Percentiles rank a stretch among this genome's conserved stretches.
These are phyloP conservation scores for Neuroscelio doddi DNA, from an alignment of 2,888 invertebrate species.

Conservation along the genomic window DNA sequence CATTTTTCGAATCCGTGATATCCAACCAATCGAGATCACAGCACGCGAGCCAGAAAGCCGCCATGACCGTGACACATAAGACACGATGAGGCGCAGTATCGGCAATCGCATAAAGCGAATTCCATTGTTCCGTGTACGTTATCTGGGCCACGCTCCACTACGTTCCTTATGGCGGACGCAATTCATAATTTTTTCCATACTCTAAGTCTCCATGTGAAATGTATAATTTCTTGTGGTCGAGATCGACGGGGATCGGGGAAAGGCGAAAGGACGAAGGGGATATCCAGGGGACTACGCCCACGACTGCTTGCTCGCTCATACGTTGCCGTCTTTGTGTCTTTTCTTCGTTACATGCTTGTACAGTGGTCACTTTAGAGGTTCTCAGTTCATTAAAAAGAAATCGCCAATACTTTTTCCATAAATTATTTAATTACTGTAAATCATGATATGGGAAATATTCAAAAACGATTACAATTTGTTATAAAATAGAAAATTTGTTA, in stretches of 20 bases:
- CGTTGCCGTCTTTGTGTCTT: conserved; percentile 41
- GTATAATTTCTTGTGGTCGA: conserved; percentile 58
- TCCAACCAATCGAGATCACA: conserved; percentile 35
- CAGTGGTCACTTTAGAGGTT: conserved; percentile 32
- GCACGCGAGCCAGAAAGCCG: conserved; percentile 46
- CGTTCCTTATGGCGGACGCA: conserved; percentile 46
- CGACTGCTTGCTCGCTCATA: conserved; percentile 44
- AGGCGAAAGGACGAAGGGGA: conserved; percentile 34
- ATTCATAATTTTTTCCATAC: conserved; percentile 60
- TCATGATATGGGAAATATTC: background rate
- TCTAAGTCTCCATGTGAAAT: conserved; percentile 54
- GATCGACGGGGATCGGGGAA: conserved; percentile 43
- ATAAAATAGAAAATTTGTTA: no score
- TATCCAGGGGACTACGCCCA: conserved; percentile 41
- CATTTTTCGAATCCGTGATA: conserved; percentile 24
- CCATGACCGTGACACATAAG: conserved; percentile 53
- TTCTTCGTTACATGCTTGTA: conserved; percentile 35
- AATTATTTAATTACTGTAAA: background rate
- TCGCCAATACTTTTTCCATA: background rate
- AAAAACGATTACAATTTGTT: background rate
- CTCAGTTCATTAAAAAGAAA: conserved; percentile 18
- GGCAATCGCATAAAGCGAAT: conserved; percentile 45
- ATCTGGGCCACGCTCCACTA: conserved; percentile 61
- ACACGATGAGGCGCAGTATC: conserved; percentile 43
- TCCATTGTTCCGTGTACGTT: conserved; percentile 54